phyloP scores from a whole-genome alignment of 2,797 vertebrate genomes.

The Darevskia nairensis region DNA sequence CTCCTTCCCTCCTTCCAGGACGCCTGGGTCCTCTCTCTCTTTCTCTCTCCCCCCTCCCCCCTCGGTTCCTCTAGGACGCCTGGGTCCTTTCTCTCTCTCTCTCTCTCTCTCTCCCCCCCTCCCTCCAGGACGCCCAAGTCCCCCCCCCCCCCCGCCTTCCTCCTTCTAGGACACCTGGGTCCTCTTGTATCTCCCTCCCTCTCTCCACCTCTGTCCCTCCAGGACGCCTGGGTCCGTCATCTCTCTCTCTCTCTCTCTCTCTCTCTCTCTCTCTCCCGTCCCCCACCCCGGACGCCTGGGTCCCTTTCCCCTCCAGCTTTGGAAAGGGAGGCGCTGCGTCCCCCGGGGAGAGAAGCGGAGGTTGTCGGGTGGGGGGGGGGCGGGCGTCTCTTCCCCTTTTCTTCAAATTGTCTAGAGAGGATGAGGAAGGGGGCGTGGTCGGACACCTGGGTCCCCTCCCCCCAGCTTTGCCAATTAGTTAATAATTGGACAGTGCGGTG shows the following conservation, averaged over 20 bases:
- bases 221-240: too few relatives aligned
- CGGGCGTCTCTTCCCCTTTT: too few relatives aligned
- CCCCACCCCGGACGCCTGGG: background rate
- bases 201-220: too few relatives aligned
- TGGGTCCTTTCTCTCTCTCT: too few relatives aligned
- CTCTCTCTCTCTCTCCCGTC: too few relatives aligned
- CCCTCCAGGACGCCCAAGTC: background rate
- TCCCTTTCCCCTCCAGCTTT: background rate
- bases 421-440: background rate
- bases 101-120: too few relatives aligned
- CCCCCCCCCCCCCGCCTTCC: too few relatives aligned
- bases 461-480: background rate
- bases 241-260: too few relatives aligned
- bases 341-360: background rate
- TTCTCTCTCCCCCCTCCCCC: too few relatives aligned
- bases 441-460: background rate
- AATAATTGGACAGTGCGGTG: too few relatives aligned
- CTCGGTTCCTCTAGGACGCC: too few relatives aligned
- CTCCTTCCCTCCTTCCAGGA: background rate
- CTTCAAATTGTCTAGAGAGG: background rate
- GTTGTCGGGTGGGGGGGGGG: too few relatives aligned
- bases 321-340: background rate
- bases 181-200: background rate
- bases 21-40: background rate
- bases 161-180: background rate